Base-by-base conservation (phyloP, 1,140 invertebrate genomes). In the Apis laboriosa region DNA sequence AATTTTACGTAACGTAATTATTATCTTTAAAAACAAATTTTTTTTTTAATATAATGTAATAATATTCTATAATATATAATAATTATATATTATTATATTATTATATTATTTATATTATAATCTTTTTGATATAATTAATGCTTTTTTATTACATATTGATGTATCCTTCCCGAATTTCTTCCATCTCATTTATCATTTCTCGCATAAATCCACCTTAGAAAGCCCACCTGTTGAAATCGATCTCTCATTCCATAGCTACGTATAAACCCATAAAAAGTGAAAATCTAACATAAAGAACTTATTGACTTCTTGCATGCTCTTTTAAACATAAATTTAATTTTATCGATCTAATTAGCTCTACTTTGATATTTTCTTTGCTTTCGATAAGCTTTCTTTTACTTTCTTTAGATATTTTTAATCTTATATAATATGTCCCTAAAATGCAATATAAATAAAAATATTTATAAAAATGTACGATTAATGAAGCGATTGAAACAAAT, bases 171-270 rank as follows among this genome's bases (percentile, higher is more conserved):
- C 19, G 53, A 21, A 70, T 49, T 8, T 77, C 63, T 71, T 77
- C 75, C 75, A 58, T 71, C 66, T 83, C 74, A 77, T 77, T 83
- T 77, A 83, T 58, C 24, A 49, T 77, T 68, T 64, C 70, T 28
- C 58, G 58, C 28, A 49, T 43, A 70, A 77, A 43, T 43, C 34
- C 5, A 43, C 5, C 49, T 49, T 83, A 83, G 80, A 83, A 83
- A 77, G 66, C 74, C 74, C 80, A 83, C 80, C 75, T 83, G 80
- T 83, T 83, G 80, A 77, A 83, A 77, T 77, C 74, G 74, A 63
- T 76, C 72, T 77, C 66, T 77, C 63, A n/a, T 67, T 60, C 43
- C 28, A 49, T 21, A 15, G 56, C 28, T 24, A 19, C 28, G 28
- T 76, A 56, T 56, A 55, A 83, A 79, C 34, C 77, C 75, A 83